Conservation (phyloP, 2,113 vertebrate species). For the Eurypyga helias region DNA sequence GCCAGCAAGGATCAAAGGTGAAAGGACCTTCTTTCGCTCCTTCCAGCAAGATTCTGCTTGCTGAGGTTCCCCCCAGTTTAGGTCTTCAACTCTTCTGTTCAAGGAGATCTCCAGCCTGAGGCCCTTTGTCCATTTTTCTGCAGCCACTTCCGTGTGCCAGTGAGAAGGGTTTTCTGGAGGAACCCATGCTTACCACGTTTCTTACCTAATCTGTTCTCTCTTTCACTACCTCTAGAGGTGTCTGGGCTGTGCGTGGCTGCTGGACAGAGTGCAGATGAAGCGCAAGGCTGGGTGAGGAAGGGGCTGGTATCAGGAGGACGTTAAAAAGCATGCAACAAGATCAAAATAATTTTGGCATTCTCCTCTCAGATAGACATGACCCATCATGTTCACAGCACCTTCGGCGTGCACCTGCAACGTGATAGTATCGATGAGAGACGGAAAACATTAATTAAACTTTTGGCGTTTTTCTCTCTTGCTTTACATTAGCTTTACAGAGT, state of each 20-base stretch:
- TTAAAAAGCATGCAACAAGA: neutral
- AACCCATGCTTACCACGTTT: neutral
- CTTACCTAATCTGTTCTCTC: neutral
- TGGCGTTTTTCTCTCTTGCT: neutral
- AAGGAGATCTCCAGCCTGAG: neutral
- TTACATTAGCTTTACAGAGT: neutral
- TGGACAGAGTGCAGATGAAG: accelerated
- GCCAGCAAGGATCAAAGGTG: neutral
- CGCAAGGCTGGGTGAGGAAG: neutral
- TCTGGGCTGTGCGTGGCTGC: accelerated
- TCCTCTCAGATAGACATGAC: neutral
- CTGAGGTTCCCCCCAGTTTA: neutral
- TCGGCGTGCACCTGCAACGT: neutral
- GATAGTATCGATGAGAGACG: neutral
- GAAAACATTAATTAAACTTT: neutral
- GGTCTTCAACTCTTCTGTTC: neutral
- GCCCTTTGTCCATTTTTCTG: neutral
- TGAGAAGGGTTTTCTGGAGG: neutral
- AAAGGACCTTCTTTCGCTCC: neutral
- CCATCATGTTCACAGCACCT: neutral
- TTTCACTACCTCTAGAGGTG: neutral
- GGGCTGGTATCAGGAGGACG: neutral
- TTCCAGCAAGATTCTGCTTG: neutral
- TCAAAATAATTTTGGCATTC: neutral
- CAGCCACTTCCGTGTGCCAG: neutral